Base-by-base conservation (phyloP, 2,797 vertebrate genomes). In the Hapalemur alaotrensis region DNA sequence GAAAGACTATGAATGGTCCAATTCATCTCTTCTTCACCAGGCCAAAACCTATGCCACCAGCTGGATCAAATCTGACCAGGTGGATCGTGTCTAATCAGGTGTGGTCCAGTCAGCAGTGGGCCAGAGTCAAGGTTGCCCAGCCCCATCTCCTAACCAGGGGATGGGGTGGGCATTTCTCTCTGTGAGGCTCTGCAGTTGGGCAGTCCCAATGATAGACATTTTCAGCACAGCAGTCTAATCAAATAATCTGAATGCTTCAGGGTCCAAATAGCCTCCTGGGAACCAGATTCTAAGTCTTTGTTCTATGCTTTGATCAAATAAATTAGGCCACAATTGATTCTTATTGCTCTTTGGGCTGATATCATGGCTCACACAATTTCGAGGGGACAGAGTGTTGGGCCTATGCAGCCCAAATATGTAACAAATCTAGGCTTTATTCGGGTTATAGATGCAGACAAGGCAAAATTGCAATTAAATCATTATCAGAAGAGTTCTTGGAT, bases 231-330 rank as follows among this genome's bases (percentile, higher is more conserved):
- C 1, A 43, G 20, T 41, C 5, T 12, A 46, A 5, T 70, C 38
- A 30, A 59, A 59, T 65, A 48, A 59, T 41, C 6, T 41, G 32
- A 84, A 80, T 80, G 65, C 72, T 95, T 52, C 54, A 59, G 38
- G 25, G 35, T 22, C 69, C 46, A 59, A 41, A 38, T 78, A 69
- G 23, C 12, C 32, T 73, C 25, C 41, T 11, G 48, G 54, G 63
- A 73, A 63, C 17, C n/a, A 84, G 30, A 78, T 78, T 25, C n/a
- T 46, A 38, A 38, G 9, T 73, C 25, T 76, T 30, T 46, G 17
- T 76, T 89, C 46, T 72, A n/a, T 52, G 35, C 67, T 86, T 86
- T 96, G 54, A 89, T 80, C 28, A 65, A 73, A 38, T 65, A 54
- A 91, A 95, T 46, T 10, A 89, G n/a, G 67, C 54, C 12, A 2